Base-by-base conservation (phyloP, 1,140 invertebrate genomes). In the Orchesella cincta region DNA sequence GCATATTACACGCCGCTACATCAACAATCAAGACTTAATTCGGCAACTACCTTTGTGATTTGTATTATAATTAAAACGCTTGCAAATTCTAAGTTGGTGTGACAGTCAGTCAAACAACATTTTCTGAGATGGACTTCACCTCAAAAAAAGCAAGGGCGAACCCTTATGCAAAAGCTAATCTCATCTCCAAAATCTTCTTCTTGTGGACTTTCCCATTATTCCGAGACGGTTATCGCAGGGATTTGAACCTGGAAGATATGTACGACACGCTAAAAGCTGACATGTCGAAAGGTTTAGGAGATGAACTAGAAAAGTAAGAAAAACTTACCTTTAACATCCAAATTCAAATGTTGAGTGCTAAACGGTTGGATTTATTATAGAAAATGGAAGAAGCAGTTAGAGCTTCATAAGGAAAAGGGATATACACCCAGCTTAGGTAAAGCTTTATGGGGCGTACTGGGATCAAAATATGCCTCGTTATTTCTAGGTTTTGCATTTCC, bases 181-280 rank as follows among this genome's bases (percentile, higher is more conserved):
- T 74, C n/a, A 23, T 81, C 26, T 81, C 80, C 0, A 76, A 76
- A 29, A 26, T 79, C 34, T 81, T 81, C 71, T 79, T 79, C 36
- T 26, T 76, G 20, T 81, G 80, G 80, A 72, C 78, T 18, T 34
- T 81, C 29, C 75, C 78, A 26, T 64, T 81, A 18, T 82, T 83
- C 62, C 67, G 71, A 39, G 76, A 78, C 36, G 82, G 81, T 16
- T 78, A 76, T 33, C 75, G 80, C 33, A 82, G 81, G 3, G 81
- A 84, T 23, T 73, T 85, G 12, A 81, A 83, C 34, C 14, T 83
- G 20, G 73, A 79, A 18, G 84, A 85, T 62, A 76, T 85, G 3
- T 84, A 81, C 73, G 39, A 79, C 14, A 64, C 81, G 35, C 78
- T 82, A 0, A 18, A 52, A 28, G 67, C 54, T n/a, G 51, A 78